A percentile compares a stretch with the other conserved stretches of the same genome.
These are phyloP conservation scores for Poeciliopsis retropinna DNA, from an alignment of 2,113 vertebrate species.

Conservation along the genomic window DNA sequence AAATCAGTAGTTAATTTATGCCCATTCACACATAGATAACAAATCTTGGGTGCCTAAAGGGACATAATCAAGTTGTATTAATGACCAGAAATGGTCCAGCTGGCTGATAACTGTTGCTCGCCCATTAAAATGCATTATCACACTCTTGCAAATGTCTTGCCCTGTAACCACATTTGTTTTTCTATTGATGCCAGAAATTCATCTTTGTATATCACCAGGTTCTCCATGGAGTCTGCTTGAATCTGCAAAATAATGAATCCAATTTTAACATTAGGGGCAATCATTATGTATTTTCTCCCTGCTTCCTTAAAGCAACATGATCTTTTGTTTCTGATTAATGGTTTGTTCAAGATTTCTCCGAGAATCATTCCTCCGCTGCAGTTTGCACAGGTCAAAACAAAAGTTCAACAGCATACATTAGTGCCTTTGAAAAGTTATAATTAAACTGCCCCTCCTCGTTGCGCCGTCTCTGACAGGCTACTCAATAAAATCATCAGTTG, in stretches of 20 bases:
- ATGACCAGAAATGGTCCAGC: conserved; percentile 61
- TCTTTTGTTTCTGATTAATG: neutral
- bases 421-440: neutral
- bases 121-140: conserved; percentile 71
- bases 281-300: conserved; percentile 2
- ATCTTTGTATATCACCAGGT: conserved; percentile 50
- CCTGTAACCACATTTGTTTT: conserved; percentile 56
- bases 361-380: neutral
- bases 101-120: conserved; percentile 43
- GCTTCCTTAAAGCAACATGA: conserved; percentile 1
- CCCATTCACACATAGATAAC: conserved; percentile 51
- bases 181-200: conserved; percentile 22
- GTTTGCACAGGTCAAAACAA: conserved; percentile 4
- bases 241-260: conserved; percentile 32
- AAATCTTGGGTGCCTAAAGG: conserved; percentile 48
- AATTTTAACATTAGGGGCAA: conserved; percentile 19
- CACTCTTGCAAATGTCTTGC: conserved; percentile 64
- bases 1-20: conserved; percentile 55
- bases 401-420: conserved; percentile 3
- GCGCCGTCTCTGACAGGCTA: conserved; percentile 12
- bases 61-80: conserved; percentile 65
- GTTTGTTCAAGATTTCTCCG: conserved; percentile 4
- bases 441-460: neutral
- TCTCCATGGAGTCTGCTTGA: conserved; percentile 17
- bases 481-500: conserved; percentile 40